Evolutionary conservation across 2,113 vertebrate genomes (phyloP).

Genomic region (Pollachius pollachius): DNA sequence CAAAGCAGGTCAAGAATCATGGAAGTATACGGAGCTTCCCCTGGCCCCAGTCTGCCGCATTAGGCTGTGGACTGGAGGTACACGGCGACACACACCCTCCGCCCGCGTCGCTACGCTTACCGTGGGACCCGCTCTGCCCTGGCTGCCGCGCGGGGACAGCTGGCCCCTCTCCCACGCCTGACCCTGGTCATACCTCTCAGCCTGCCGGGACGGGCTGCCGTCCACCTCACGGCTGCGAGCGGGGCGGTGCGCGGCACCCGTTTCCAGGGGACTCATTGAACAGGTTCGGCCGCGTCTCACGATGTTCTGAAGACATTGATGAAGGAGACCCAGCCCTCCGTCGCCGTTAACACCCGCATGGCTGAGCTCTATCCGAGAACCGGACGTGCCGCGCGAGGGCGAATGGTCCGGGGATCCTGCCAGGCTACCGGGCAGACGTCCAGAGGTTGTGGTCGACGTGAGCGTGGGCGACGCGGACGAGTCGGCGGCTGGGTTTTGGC

Average conservation of each 20-base stretch:
- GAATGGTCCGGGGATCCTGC: not conserved
- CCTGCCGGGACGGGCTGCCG: not conserved
- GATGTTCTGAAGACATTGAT: slow-evolving; percentile 61
- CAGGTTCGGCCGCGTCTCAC: slow-evolving; percentile 61
- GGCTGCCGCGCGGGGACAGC: slow-evolving; percentile 22
- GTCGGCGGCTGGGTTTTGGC: slow-evolving; percentile 16
- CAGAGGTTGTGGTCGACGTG: slow-evolving; percentile 3
- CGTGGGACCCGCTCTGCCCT: slow-evolving; percentile 39
- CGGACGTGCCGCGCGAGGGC: slow-evolving; percentile 14
- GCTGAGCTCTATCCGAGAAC: slow-evolving; percentile 8
- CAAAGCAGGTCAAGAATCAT: not conserved
- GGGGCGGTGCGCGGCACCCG: slow-evolving; percentile 2
- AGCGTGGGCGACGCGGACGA: slow-evolving; percentile 23
- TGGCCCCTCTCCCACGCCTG: slow-evolving; percentile 27
- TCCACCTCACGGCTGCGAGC: not conserved
- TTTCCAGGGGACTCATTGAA: slow-evolving; percentile 45
- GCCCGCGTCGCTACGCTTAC: slow-evolving; percentile 55
- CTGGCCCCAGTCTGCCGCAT: slow-evolving; percentile 15
- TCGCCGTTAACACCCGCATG: slow-evolving; percentile 28
- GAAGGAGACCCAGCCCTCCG: slow-evolving; percentile 62
- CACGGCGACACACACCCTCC: slow-evolving; percentile 8
- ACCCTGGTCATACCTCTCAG: slow-evolving; percentile 21
- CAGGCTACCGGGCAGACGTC: not conserved
- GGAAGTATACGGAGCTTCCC: not conserved
- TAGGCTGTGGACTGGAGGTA: slow-evolving; percentile 23